Conservation (phyloP, 2,113 vertebrate genomes). For the Caloenas nicobarica region DNA sequence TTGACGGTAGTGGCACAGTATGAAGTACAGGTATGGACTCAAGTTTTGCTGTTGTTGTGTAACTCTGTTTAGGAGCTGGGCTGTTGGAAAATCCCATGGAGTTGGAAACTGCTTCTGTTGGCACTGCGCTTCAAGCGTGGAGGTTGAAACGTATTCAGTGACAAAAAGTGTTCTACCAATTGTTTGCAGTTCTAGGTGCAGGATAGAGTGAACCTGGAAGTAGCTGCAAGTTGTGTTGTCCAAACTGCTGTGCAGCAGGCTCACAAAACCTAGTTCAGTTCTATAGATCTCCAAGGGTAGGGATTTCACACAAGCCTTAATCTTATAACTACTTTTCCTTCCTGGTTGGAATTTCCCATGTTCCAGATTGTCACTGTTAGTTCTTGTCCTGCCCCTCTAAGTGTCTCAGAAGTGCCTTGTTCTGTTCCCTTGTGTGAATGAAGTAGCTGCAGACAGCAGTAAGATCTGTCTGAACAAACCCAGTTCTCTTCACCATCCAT, state of each 20-base stretch:
- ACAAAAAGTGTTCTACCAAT: not conserved
- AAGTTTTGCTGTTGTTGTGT: not conserved
- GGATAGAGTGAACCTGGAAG: not conserved
- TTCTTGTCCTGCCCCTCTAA: not conserved
- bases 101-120: not conserved
- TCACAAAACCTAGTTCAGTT: not conserved
- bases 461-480: not conserved
- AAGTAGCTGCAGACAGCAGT: not conserved
- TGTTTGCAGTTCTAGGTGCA: not conserved
- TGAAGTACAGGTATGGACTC: not conserved
- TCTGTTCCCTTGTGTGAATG: accelerated
- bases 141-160: not conserved
- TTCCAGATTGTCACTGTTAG: not conserved
- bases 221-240: not conserved
- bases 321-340: not conserved
- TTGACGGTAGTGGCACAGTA: not conserved
- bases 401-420: not conserved
- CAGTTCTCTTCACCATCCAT: not conserved
- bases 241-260: not conserved
- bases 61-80: not conserved
- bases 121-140: not conserved
- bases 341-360: not conserved
- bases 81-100: not conserved
- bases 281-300: accelerated
- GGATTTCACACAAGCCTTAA: not conserved